Evolutionary conservation across 1,140 invertebrate genomes (phyloP).

Genomic region (Heliconius himera): DNA sequence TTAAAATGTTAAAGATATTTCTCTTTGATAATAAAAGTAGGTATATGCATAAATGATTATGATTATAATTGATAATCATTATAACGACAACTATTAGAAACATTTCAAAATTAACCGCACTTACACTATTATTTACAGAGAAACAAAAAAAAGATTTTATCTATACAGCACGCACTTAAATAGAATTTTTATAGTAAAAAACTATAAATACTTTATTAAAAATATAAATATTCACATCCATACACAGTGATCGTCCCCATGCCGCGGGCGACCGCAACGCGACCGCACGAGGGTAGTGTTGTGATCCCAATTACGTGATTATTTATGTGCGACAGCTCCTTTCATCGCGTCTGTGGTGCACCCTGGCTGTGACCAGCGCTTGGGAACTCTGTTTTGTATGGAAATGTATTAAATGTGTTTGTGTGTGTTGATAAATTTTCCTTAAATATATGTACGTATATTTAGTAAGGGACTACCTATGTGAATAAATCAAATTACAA

Average conservation of each 20-base stretch:
- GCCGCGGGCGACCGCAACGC: conserved; percentile 18
- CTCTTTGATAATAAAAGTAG: no score
- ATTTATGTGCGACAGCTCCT: conserved; percentile 68
- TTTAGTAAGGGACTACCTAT: no score
- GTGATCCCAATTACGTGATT: conserved; percentile 72
- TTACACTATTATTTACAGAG: no score
- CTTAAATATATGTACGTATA: no score
- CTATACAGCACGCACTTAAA: no score
- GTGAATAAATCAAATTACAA: no score
- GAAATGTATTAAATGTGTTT: neutral
- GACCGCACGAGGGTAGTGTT: conserved; percentile 52
- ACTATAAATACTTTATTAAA: neutral
- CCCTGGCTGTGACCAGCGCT: conserved; percentile 43
- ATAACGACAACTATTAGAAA: no score
- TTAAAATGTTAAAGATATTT: no score
- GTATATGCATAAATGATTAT: no score
- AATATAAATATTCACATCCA: conserved; percentile 35
- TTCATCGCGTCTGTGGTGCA: conserved; percentile 44
- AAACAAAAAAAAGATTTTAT: no score
- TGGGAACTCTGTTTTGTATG: neutral
- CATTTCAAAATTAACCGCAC: no score
- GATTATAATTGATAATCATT: no score
- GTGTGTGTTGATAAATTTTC: neutral
- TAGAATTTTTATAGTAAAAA: neutral
- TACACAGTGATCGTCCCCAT: neutral